Evolutionary conservation across 2,888 invertebrate genomes (phyloP).

Genomic region (Thysanoteuthis rhombus): DNA sequence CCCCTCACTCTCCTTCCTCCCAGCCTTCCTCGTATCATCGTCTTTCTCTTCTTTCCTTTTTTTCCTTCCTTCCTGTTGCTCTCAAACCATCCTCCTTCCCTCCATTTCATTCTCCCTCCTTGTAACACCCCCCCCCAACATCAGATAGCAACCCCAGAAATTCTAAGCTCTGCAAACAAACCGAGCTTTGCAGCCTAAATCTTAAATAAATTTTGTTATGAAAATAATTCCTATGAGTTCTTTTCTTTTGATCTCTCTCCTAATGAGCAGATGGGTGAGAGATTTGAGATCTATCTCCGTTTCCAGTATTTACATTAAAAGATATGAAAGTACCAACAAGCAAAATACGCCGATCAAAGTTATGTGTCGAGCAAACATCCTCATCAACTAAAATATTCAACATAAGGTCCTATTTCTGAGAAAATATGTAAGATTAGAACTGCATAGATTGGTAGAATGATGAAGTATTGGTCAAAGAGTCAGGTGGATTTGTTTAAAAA

Average conservation of each 20-base stretch:
- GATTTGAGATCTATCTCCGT: not conserved
- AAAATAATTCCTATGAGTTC: not conserved
- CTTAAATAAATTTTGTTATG: slow-evolving; percentile 12
- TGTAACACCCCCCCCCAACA: not conserved
- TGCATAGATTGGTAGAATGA: not conserved
- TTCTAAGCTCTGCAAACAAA: not conserved
- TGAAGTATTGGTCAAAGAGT: not conserved
- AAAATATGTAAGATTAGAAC: not conserved
- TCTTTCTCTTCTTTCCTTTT: not conserved
- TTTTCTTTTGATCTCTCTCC: not conserved
- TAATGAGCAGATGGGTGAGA: not conserved
- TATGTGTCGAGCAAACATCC: not conserved
- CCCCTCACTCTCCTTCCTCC: not conserved
- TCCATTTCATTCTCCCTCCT: not conserved
- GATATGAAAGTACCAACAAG: not conserved
- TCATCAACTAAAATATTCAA: not conserved
- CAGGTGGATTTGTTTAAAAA: not conserved
- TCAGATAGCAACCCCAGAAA: too few species aligned
- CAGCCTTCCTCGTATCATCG: not conserved
- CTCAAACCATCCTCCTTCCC: not conserved
- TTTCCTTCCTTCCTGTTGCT: not conserved
- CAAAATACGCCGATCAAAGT: not conserved
- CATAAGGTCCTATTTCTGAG: not conserved
- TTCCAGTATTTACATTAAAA: not conserved
- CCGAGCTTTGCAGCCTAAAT: not conserved